Percentiles rank a stretch among this genome's conserved stretches.
phyloP scores from a whole-genome alignment of 2,888 invertebrate genomes.

The Mactromeris polynyma region DNA sequence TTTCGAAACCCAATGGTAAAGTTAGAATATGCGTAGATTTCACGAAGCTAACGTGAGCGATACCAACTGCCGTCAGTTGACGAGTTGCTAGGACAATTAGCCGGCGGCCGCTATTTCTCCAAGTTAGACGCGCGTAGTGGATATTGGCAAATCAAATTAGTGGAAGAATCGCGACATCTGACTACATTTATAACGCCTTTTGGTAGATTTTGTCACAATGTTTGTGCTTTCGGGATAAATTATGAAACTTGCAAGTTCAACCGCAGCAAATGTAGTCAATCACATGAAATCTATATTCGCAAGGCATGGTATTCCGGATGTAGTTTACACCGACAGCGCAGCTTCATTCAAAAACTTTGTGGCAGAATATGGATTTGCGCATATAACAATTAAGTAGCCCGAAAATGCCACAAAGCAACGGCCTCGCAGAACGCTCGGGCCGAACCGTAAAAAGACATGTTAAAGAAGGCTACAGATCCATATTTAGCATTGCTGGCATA shows the following conservation, averaged over 20 bases:
- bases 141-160: conserved; percentile 64
- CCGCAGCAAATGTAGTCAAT: conserved; percentile 56
- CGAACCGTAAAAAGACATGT: conserved; percentile 51
- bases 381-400: conserved; percentile 60
- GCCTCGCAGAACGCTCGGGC: conserved; percentile 46
- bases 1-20: conserved; percentile 3
- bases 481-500: conserved; percentile 75
- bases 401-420: conserved; percentile 57
- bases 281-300: conserved; percentile 67
- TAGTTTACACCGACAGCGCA: conserved; percentile 51
- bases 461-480: conserved; percentile 75
- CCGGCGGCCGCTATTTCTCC: conserved; percentile 52
- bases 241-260: conserved; percentile 46
- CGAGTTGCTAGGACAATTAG: conserved; percentile 56
- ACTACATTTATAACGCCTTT: conserved; percentile 57
- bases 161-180: not conserved
- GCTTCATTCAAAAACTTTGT: conserved; percentile 54
- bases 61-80: conserved; percentile 43
- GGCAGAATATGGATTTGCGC: conserved; percentile 53
- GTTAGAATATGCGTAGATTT: conserved; percentile 8
- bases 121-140: conserved; percentile 67
- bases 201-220: conserved; percentile 59
- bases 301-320: conserved; percentile 62
- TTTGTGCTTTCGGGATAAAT: conserved; percentile 61
- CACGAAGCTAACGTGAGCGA: not conserved